A percentile compares a stretch with the other conserved stretches of the same genome.
Conservation (phyloP, 1,140 invertebrate genomes). For the Probaryconus sp. region DNA sequence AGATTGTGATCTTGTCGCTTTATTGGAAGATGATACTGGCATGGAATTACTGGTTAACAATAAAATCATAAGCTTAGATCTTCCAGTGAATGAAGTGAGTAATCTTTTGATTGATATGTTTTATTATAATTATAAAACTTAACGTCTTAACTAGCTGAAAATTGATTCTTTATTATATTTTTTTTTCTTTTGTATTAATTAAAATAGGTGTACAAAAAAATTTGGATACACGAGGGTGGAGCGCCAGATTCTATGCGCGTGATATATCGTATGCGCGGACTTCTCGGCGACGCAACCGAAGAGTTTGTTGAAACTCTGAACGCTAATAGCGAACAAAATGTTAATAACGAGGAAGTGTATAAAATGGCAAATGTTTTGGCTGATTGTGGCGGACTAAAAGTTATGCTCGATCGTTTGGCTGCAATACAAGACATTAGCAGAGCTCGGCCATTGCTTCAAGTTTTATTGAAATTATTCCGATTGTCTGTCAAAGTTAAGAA, state of each 20-base stretch:
- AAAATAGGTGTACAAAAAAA: slow-evolving; percentile 83
- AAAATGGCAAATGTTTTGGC: slow-evolving; percentile 86
- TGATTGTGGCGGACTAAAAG: slow-evolving; percentile 91
- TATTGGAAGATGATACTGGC: slow-evolving; percentile 98
- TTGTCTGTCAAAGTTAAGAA: slow-evolving; percentile 88
- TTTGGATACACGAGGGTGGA: slow-evolving; percentile 91
- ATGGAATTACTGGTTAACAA: slow-evolving; percentile 99
- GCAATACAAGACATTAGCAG: slow-evolving; percentile 85
- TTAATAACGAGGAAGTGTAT: slow-evolving; percentile 97
- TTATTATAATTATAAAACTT: too few species aligned
- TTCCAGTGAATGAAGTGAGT: slow-evolving; percentile 94
- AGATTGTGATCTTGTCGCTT: slow-evolving; percentile 97
- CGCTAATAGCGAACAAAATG: slow-evolving; percentile 91
- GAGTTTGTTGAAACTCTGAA: slow-evolving; percentile 98
- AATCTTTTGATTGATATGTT: slow-evolving; percentile 19
- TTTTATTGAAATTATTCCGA: slow-evolving; percentile 90
- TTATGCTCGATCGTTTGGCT: slow-evolving; percentile 77
- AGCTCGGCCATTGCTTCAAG: slow-evolving; percentile 88
- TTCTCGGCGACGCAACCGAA: slow-evolving; percentile 98
- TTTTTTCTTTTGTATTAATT: too few species aligned
- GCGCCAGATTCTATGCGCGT: slow-evolving; percentile 97
- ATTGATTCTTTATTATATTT: too few species aligned
- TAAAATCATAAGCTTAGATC: slow-evolving; percentile 97
- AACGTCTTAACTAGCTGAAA: too few species aligned
- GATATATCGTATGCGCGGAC: slow-evolving; percentile 97